Conservation (phyloP, 2,797 vertebrate species). For the Phalloptychus januarius region DNA sequence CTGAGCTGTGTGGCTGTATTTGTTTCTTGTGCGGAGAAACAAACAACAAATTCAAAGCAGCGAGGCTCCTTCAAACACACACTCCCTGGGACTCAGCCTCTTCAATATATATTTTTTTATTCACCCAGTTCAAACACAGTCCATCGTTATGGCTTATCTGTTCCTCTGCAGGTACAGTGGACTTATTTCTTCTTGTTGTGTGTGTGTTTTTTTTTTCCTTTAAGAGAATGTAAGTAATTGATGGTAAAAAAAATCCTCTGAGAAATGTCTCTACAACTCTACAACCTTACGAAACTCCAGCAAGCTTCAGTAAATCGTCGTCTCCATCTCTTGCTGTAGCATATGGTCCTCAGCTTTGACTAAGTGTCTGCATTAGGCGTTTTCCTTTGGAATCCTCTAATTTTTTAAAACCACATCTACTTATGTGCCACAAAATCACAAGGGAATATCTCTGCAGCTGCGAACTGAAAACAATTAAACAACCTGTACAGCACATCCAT, state of each 20-base stretch:
- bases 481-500: slow-evolving; percentile 36
- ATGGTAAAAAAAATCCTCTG: slow-evolving; percentile 57
- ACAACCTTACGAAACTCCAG: slow-evolving; percentile 16
- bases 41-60: slow-evolving; percentile 46
- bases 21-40: slow-evolving; percentile 30
- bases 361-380: slow-evolving; percentile 52
- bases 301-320: slow-evolving; percentile 39
- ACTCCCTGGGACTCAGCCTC: slow-evolving; percentile 31
- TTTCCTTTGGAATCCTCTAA: slow-evolving; percentile 70
- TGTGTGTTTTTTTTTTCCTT: slow-evolving; percentile 25
- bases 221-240: slow-evolving; percentile 73
- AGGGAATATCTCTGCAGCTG: slow-evolving; percentile 55
- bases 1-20: slow-evolving; percentile 42
- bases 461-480: slow-evolving; percentile 71
- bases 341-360: slow-evolving; percentile 55
- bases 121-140: slow-evolving; percentile 41
- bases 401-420: slow-evolving; percentile 71
- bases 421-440: slow-evolving; percentile 58
- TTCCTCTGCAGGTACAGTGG: slow-evolving; percentile 60
- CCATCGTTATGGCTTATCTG: slow-evolving; percentile 60
- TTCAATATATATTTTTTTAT: slow-evolving; percentile 32
- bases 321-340: slow-evolving; percentile 50
- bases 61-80: slow-evolving; percentile 45
- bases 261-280: slow-evolving; percentile 24
- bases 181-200: slow-evolving; percentile 60